Evolutionary conservation across 2,113 vertebrate genomes (phyloP), one percentile per base, ranked within the genome.

Genomic region (Pollachius pollachius): DNA sequence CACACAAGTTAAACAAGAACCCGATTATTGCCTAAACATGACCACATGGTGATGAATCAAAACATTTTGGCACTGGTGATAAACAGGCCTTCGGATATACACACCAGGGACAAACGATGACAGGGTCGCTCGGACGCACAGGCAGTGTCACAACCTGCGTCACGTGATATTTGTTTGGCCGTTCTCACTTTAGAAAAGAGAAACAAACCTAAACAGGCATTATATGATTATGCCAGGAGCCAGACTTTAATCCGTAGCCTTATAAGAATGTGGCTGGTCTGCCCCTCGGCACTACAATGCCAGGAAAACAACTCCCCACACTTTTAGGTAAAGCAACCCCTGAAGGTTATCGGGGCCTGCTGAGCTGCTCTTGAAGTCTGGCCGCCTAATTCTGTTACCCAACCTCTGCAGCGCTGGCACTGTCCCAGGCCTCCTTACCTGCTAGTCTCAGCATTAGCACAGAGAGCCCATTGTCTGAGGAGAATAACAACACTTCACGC

Each of bases 391-490:
- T 57, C 57, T 37, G 68, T 83, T 81, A 81, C 60, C 70, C 65
- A 82, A 81, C 73, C 4, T 2, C 74, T 65, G 58, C 75, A 72
- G 64, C 6, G 62, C 64, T 67, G 78, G 74, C 64, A 63, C 62
- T 71, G 69, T 65, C 8, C 58, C 75, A 72, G 72, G 81, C 71
- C 41, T 48, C 41, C 41, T 48, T 48, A 48, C 41, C 41, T 48
- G 41, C 41, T 48, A 13, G 41, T 9, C 41, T 48, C 9, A 48
- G 41, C 12, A 84, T 52, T 52, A 61, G 74, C 83, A 88, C 83
- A 87, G 75, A 30, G 63, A 72, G 70, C 37, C 80, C 78, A 83
- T 87, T 85, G 84, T 88, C 67, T 48, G 41, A 23, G n/a, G 8
- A 27, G 58, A 8, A 34, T 37, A 52, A 11, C 52, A n/a, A 12